These are phyloP conservation scores for Mylabris sibirica DNA, from an alignment of 2,888 invertebrate genomes.

Conservation along the genomic window DNA sequence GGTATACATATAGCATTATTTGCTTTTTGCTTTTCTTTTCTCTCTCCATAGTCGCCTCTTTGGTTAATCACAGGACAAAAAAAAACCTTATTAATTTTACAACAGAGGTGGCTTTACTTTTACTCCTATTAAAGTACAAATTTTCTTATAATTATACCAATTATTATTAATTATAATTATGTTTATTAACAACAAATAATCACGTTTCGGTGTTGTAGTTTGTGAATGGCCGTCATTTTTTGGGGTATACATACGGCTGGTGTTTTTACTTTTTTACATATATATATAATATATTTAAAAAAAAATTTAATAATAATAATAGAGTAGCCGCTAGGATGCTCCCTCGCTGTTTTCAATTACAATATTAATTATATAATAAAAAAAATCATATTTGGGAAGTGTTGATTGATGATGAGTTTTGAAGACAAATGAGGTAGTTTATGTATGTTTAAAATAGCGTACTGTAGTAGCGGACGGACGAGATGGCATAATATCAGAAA, in stretches of 20 bases:
- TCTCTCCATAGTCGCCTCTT: constrained; percentile 41
- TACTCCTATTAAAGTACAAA: constrained; percentile 61
- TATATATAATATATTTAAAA: no score
- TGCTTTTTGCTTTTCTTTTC: constrained; percentile 52
- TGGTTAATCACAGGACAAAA: constrained; percentile 29
- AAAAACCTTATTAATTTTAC: constrained; percentile 14
- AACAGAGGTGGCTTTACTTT: constrained; percentile 34
- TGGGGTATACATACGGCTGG: constrained; percentile 34
- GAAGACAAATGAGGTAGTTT: constrained; percentile 57
- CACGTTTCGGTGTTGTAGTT: constrained; percentile 59
- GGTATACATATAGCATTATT: constrained; percentile 48
- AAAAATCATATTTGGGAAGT: constrained; percentile 54
- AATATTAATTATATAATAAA: constrained; percentile 50
- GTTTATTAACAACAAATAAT: constrained; percentile 48
- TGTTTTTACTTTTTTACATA: constrained; percentile 6
- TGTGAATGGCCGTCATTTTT: constrained; percentile 46
- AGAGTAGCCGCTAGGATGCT: constrained; percentile 55
- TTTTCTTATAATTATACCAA: constrained; percentile 51
- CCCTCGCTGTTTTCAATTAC: constrained; percentile 62
- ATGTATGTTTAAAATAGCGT: constrained; percentile 61
- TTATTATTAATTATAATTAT: constrained; percentile 46
- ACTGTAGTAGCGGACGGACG: constrained; percentile 59
- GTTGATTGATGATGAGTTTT: constrained; percentile 56
- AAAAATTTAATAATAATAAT: constrained; percentile 10
- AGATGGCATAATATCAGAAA: constrained; percentile 42